A percentile compares a stretch with the other conserved stretches of the same genome.
These are phyloP conservation scores for Campoletis sonorensis DNA, from an alignment of 1,140 invertebrate genomes.

Conservation along the genomic window DNA sequence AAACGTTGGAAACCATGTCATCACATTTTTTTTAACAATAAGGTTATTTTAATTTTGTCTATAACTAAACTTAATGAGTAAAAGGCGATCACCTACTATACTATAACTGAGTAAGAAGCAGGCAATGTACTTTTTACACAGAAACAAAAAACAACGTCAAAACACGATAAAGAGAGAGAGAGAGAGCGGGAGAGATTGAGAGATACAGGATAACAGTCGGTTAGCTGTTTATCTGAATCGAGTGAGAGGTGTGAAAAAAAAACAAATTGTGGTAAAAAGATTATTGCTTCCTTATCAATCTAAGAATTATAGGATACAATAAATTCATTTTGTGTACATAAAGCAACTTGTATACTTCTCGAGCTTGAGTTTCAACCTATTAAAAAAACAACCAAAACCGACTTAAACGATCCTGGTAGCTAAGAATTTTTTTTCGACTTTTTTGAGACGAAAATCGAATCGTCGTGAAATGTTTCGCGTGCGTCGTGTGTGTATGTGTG, in stretches of 20 bases:
- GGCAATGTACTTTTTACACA: conserved; percentile 71
- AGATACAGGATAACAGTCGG: conserved; percentile 48
- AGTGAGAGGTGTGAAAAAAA: conserved; percentile 53
- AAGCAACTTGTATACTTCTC: conserved; percentile 31
- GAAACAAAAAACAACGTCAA: conserved; percentile 46
- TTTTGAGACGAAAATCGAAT: not conserved
- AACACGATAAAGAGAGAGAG: conserved; percentile 46
- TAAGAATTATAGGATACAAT: conserved; percentile 70
- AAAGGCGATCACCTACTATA: conserved; percentile 51
- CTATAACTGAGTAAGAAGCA: conserved; percentile 64
- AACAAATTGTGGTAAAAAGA: conserved; percentile 62
- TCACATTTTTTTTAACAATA: conserved; percentile 59
- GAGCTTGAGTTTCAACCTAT: conserved; percentile 23
- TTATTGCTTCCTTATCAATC: conserved; percentile 69
- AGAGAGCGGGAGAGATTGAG: conserved; percentile 50
- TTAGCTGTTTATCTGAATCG: conserved; percentile 60
- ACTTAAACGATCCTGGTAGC: conserved; percentile 16
- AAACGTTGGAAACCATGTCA: conserved; percentile 17
- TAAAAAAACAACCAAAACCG: not conserved
- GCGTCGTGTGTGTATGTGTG: conserved; percentile 24
- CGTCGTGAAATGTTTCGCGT: too few relatives aligned
- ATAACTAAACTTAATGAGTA: conserved; percentile 63
- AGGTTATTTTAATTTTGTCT: conserved; percentile 71
- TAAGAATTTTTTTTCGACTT: conserved; percentile 29
- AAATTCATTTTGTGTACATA: conserved; percentile 72